A percentile compares a stretch with the other conserved stretches of the same genome.
phyloP scores from a whole-genome alignment of 2,113 vertebrate genomes.

The Lanius ludovicianus region DNA sequence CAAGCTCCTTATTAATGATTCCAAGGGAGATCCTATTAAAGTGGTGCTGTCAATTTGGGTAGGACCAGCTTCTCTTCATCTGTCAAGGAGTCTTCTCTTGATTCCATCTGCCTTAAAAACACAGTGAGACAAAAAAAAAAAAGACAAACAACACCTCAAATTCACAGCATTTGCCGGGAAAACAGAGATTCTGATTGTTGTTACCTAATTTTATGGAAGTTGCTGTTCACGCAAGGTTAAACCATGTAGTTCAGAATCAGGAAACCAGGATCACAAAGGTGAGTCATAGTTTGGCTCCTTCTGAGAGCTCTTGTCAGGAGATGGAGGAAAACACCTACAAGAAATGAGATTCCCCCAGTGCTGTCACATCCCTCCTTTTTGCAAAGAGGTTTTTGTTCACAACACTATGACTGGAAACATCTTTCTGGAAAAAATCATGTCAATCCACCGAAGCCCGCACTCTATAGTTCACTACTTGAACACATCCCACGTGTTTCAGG shows the following conservation, averaged over 20 bases:
- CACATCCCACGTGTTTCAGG: background rate
- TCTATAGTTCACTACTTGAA: too few relatives aligned
- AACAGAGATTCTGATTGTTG: background rate
- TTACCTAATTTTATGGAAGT: background rate
- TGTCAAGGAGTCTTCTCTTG: background rate
- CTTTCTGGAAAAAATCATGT: background rate
- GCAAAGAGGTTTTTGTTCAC: background rate
- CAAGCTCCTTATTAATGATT: constrained; percentile 3
- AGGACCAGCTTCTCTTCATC: background rate
- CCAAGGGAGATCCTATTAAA: constrained; percentile 7
- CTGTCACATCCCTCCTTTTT: background rate
- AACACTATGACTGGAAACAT: background rate
- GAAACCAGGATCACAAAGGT: background rate
- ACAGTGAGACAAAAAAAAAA: background rate
- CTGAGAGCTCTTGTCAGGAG: background rate
- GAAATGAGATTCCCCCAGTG: background rate
- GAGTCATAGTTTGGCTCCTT: background rate
- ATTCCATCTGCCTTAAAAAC: background rate
- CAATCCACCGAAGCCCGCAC: too few relatives aligned
- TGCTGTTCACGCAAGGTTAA: background rate
- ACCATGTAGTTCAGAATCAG: background rate
- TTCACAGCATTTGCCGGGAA: background rate
- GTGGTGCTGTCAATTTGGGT: constrained; percentile 8
- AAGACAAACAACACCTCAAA: background rate
- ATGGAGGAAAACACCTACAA: background rate